Percentiles rank a stretch among this genome's conserved stretches.
Conservation (phyloP, 2,113 vertebrate genomes). For the Taxidea taxus region DNA sequence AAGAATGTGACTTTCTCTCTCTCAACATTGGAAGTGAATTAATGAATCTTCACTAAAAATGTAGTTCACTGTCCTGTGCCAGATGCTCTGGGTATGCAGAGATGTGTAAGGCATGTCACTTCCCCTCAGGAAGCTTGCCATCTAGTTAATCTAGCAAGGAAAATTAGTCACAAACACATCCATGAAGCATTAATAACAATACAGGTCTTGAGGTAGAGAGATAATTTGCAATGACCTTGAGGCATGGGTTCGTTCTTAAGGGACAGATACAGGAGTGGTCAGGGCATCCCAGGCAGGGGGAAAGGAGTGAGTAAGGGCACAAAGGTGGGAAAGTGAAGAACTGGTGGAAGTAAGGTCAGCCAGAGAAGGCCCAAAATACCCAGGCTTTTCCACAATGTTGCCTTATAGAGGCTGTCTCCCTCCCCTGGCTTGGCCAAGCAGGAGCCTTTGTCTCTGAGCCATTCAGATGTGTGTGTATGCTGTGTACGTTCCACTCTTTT, state of each 20-base stretch:
- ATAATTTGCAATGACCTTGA: background rate
- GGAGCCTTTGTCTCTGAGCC: slow-evolving; percentile 32
- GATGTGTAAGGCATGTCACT: background rate
- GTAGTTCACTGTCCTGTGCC: background rate
- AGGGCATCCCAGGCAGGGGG: background rate
- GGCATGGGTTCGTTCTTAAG: background rate
- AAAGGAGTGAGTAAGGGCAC: background rate
- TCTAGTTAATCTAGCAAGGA: background rate
- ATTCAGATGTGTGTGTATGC: slow-evolving; percentile 52
- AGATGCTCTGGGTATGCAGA: background rate
- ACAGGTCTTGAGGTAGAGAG: background rate
- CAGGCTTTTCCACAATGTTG: background rate
- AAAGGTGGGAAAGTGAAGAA: background rate
- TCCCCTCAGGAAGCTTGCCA: background rate
- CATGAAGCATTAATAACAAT: background rate
- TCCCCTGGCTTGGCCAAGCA: background rate
- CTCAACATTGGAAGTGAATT: background rate
- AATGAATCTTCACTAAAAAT: background rate
- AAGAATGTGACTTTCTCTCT: background rate
- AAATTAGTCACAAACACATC: background rate
- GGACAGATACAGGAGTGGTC: background rate
- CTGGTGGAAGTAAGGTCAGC: background rate
- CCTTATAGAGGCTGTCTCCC: background rate
- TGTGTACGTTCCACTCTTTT: slow-evolving; percentile 62
- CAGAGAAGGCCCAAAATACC: background rate